These are phyloP conservation scores for Magallana gigas DNA, from an alignment of 1,140 invertebrate genomes.

Conservation along the genomic window DNA sequence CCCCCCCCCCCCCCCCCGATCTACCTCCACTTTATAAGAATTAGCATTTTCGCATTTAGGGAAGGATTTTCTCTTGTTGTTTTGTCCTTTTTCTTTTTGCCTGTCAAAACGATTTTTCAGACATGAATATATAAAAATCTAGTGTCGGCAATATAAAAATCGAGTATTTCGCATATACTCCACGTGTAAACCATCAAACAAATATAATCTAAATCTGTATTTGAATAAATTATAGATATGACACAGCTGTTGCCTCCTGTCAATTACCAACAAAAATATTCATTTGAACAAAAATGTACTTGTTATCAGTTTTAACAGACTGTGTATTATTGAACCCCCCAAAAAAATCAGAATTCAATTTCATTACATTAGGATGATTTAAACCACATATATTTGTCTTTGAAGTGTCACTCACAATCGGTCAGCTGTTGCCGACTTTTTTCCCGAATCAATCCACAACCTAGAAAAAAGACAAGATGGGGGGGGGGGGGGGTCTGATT, in stretches of 20 bases:
- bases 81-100: no score
- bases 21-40: no score
- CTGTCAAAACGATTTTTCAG: no score
- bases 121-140: no score
- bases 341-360: neutral
- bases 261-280: neutral
- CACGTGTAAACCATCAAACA: neutral
- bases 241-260: neutral
- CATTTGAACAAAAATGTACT: neutral
- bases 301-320: neutral
- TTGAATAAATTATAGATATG: neutral
- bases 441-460: neutral
- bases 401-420: neutral
- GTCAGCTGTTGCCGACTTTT: neutral
- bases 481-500: neutral
- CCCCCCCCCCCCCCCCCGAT: no score
- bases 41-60: no score
- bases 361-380: neutral
- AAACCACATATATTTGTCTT: neutral
- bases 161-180: no score
- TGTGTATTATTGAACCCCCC: neutral
- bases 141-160: no score
- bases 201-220: neutral
- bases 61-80: no score
- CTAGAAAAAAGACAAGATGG: neutral